Conservation (phyloP, 2,888 invertebrate species). For the Chrysodeixis includens region DNA sequence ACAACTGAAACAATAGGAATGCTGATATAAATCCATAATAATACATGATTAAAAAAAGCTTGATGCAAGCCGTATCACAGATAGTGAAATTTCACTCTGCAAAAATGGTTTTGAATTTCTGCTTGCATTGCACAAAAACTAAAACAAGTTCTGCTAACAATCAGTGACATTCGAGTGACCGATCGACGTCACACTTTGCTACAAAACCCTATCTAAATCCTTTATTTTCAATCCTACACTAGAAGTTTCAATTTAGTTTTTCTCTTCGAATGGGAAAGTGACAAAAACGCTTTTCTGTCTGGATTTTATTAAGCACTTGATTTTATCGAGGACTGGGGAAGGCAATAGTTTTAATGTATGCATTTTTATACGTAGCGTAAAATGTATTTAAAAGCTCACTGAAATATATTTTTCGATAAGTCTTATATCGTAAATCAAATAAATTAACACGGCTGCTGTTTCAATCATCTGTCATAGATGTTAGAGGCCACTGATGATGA, state of each 20-base stretch:
- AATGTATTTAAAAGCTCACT: too few species aligned
- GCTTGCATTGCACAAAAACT: neutral
- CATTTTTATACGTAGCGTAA: neutral
- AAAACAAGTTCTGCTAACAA: neutral
- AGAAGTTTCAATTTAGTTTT: slow-evolving; percentile 4
- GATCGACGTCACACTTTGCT: neutral
- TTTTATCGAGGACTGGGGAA: neutral
- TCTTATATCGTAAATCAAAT: too few species aligned
- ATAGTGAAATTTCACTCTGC: neutral
- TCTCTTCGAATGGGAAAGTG: neutral
- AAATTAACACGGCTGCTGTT: too few species aligned
- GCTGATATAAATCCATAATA: too few species aligned
- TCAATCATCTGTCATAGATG: too few species aligned
- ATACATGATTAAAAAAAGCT: too few species aligned
- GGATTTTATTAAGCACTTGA: neutral
- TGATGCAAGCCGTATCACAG: too few species aligned
- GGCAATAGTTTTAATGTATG: neutral
- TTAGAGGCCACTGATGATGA: too few species aligned
- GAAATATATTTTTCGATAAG: too few species aligned
- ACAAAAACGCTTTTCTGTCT: neutral
- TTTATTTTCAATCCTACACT: neutral
- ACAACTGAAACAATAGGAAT: too few species aligned
- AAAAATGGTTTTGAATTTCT: neutral
- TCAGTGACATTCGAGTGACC: neutral
- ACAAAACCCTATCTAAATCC: slow-evolving; percentile 1